These are phyloP conservation scores for Palythoa grandiflora DNA, from an alignment of 92 coral and sea anemone species.

Conservation along the genomic window DNA sequence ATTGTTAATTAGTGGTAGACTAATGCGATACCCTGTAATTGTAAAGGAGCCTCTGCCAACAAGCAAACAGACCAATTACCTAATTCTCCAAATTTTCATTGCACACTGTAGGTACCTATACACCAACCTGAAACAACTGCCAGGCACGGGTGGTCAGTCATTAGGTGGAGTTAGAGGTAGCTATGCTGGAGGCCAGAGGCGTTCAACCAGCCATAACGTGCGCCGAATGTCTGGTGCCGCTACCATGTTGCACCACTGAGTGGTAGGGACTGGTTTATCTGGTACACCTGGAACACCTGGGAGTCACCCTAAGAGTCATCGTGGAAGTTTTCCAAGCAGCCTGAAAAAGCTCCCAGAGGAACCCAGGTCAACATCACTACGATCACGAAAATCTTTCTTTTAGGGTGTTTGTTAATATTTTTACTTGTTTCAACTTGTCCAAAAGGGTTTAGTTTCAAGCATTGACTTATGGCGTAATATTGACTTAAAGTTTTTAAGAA, in stretches of 20 bases:
- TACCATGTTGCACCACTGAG: slow-evolving; percentile 45
- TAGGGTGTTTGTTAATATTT: neutral
- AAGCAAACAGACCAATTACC: too few relatives aligned
- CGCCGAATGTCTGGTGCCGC: slow-evolving; percentile 83
- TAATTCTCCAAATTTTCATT: neutral
- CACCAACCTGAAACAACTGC: slow-evolving; percentile 30
- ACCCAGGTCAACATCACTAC: slow-evolving; percentile 42
- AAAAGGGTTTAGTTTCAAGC: too few relatives aligned
- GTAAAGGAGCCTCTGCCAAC: too few relatives aligned
- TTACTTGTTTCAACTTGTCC: too few relatives aligned
- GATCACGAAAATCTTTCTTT: slow-evolving; percentile 33
- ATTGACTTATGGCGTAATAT: too few relatives aligned
- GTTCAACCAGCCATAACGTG: slow-evolving; percentile 68
- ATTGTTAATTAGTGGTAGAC: too few relatives aligned
- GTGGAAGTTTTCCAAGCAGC: slow-evolving; percentile 11
- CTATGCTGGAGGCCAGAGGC: slow-evolving; percentile 35
- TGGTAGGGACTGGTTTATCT: neutral
- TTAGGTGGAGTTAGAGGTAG: neutral
- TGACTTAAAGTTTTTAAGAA: too few relatives aligned
- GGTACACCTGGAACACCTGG: neutral
- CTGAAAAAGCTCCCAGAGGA: slow-evolving; percentile 30
- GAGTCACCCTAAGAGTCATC: slow-evolving; percentile 19
- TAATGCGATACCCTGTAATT: too few relatives aligned
- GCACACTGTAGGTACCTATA: slow-evolving; percentile 10
- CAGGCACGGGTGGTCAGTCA: slow-evolving; percentile 4